These are phyloP conservation scores for Eupleurogrammus muticus DNA, from an alignment of 2,797 vertebrate species.

Conservation along the genomic window DNA sequence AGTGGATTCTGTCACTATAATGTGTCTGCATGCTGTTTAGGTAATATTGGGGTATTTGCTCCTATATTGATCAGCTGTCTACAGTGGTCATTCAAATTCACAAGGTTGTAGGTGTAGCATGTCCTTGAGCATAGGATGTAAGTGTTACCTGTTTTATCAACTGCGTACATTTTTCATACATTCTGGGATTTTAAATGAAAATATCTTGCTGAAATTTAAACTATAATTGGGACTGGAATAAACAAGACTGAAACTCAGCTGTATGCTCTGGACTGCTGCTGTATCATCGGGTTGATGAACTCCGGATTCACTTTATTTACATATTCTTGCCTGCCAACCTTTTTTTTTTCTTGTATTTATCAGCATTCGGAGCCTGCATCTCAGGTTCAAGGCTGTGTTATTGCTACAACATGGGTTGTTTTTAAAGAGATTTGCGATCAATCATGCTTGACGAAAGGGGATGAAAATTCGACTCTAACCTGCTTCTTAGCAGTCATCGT, in stretches of 20 bases:
- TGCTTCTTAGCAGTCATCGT: constrained; percentile 22
- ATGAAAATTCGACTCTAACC: constrained; percentile 41
- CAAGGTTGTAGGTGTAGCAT: neutral
- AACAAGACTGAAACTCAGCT: neutral
- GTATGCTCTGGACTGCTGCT: constrained; percentile 21
- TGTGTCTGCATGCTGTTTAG: neutral
- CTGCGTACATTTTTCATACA: neutral
- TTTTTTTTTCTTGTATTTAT: constrained; percentile 26
- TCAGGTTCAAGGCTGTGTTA: constrained; percentile 65
- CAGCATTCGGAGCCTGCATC: constrained; percentile 36
- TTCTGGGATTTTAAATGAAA: neutral
- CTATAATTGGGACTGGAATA: neutral
- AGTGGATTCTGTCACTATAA: neutral
- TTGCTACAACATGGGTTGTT: constrained; percentile 68
- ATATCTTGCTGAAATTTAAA: neutral
- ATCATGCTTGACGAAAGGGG: constrained; percentile 57
- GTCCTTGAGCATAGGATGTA: neutral
- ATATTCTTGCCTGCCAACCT: constrained; percentile 25
- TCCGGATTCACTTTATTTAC: constrained; percentile 58
- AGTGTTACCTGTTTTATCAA: neutral
- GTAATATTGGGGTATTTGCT: neutral
- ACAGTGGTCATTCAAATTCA: neutral
- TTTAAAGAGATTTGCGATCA: constrained; percentile 50
- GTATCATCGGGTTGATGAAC: constrained; percentile 52
- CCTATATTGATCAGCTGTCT: neutral